These are phyloP conservation scores for Euwallacea fornicatus DNA, from an alignment of 1,140 invertebrate species.

Conservation along the genomic window DNA sequence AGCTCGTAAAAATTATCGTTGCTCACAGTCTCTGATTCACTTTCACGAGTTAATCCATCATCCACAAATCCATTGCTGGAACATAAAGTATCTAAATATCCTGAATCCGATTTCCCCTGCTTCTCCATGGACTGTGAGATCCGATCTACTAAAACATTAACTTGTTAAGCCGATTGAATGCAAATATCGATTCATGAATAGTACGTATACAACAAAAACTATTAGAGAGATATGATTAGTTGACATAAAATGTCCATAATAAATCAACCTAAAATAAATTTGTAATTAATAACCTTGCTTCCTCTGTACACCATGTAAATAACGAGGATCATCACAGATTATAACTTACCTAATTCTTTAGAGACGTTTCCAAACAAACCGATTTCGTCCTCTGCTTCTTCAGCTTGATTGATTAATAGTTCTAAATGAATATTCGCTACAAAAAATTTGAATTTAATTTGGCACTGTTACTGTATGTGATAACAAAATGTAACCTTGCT, in stretches of 20 bases:
- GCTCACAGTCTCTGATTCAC: conserved; percentile 2
- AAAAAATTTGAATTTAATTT: no score
- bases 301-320: no score
- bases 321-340: not conserved
- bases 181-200: not conserved
- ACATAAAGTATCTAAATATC: conserved; percentile 31
- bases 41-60: conserved; percentile 20
- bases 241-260: no score
- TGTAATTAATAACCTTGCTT: no score
- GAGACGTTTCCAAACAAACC: conserved; percentile 20
- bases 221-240: no score
- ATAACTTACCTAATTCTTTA: conserved; percentile 14
- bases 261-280: no score
- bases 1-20: conserved; percentile 22
- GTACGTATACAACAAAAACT: not conserved
- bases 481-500: no score
- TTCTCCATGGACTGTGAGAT: not conserved
- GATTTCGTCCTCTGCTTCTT: conserved; percentile 9
- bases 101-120: conserved; percentile 35
- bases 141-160: conserved; percentile 17
- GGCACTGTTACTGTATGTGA: no score
- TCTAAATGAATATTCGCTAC: no score
- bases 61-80: conserved; percentile 25
- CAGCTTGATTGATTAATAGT: not conserved
- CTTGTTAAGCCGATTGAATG: not conserved